Evolutionary conservation across 1,140 invertebrate species (phyloP).

Genomic region (Diuraphis noxia): DNA sequence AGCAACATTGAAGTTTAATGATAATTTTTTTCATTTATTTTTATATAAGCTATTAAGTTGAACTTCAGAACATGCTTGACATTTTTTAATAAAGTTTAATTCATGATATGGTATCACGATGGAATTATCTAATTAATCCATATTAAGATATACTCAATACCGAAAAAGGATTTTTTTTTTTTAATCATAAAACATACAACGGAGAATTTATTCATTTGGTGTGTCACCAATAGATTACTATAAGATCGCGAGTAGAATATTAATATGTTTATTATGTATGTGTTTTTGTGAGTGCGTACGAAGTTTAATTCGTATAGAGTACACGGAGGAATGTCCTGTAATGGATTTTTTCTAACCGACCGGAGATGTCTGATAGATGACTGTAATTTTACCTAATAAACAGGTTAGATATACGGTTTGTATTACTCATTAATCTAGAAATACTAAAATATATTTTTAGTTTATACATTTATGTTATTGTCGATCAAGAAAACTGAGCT

Average conservation of each 20-base stretch:
- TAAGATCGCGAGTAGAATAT: background rate
- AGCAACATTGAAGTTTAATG: background rate
- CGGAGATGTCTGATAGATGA: constrained; percentile 23
- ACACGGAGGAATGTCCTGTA: constrained; percentile 45
- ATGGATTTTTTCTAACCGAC: background rate
- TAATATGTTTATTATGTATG: background rate
- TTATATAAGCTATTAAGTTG: background rate
- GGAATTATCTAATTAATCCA: background rate
- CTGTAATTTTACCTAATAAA: constrained; percentile 28
- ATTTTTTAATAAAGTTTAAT: background rate
- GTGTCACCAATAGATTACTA: constrained; percentile 21
- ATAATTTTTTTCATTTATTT: too few species aligned
- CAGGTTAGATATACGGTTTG: constrained; percentile 9
- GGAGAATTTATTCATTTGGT: constrained; percentile 9
- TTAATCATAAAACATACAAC: background rate
- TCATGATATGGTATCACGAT: too few species aligned
- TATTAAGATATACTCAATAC: background rate
- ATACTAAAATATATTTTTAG: background rate
- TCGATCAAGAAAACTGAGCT: background rate
- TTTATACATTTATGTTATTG: background rate
- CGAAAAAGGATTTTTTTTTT: background rate
- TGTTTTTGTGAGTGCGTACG: background rate
- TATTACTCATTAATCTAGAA: constrained; percentile 8
- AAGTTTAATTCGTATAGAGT: constrained; percentile 18
- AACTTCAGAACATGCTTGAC: background rate